Evolutionary conservation across 2,797 vertebrate species (phyloP), one percentile per base, ranked within the genome.

Genomic region (Anguilla anguilla): DNA sequence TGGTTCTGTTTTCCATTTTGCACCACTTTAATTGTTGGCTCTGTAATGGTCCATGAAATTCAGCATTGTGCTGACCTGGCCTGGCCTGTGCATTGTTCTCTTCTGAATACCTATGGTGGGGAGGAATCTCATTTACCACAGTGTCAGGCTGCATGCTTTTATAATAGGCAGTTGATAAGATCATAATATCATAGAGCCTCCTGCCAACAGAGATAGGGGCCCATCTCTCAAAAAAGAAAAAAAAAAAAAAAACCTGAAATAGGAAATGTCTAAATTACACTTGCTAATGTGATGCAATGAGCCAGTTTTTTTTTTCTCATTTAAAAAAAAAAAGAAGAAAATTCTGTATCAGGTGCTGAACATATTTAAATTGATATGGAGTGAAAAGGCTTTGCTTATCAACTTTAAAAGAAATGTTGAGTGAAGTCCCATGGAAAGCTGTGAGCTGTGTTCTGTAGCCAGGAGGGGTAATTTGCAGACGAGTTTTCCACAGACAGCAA

Each of bases 181-280:
- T 94, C 91, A 86, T 87, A 92, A 93, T 90, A 90, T 82, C 89
- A 91, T 90, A 46, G 84, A 91, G 89, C 86, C 69, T 72, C 72
- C 89, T 91, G 88, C 88, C 91, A 90, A 86, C 35, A 39, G 85
- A 89, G 89, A 91, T 86, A 89, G 79, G 81, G 81, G 85, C 15
- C 57, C 90, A 90, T 92, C 88, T 90, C 90, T 87, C 85, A 92
- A 89, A 86, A 89, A 46, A 46, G 43, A 46, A 46, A 46, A 46
- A 46, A 43, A n/a, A n/a, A n/a, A 39, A 46, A 46, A 46, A 85
- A 81, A 85, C 91, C 90, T 91, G 90, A 94, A 94, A 94, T 89
- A 92, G 93, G 89, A 95, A 95, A 93, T 93, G 91, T 94, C 94
- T 94, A 93, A 95, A 95, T 96, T 95, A 94, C 93, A 94, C 94